Conservation (phyloP, 2,113 vertebrate genomes). For the Vulpes ferrilata region DNA sequence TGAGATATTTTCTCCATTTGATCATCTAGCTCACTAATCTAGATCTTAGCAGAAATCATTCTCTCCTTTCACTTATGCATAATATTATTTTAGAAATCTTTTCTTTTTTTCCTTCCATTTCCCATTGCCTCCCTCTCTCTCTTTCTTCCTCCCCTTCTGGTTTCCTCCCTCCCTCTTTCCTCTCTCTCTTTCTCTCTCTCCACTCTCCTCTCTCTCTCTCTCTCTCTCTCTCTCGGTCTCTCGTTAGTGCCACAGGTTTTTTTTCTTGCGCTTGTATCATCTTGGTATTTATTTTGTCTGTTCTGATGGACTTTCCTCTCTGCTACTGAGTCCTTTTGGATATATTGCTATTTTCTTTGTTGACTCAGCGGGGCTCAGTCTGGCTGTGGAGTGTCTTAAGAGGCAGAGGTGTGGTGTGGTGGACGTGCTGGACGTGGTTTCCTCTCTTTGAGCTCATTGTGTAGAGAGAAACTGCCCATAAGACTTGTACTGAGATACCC, state of each 20-base stretch:
- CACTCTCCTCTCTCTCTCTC: background rate
- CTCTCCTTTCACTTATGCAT: background rate
- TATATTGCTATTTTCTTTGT: background rate
- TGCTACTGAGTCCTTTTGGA: background rate
- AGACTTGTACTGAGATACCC: background rate
- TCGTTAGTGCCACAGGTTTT: background rate
- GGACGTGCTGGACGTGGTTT: background rate
- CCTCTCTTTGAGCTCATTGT: background rate
- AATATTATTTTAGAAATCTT: slow-evolving; percentile 11
- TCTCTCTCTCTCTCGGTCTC: background rate
- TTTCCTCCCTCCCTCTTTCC: background rate
- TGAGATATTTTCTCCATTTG: slow-evolving; percentile 31
- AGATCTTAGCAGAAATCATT: background rate
- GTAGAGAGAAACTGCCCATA: background rate
- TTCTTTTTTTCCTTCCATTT: background rate
- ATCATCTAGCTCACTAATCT: background rate
- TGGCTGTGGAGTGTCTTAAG: background rate
- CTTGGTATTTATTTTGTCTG: background rate
- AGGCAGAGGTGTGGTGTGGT: background rate
- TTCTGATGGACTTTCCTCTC: background rate
- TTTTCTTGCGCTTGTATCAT: background rate
- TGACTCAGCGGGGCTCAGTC: background rate
- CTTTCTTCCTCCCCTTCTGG: no score
- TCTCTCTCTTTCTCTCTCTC: background rate
- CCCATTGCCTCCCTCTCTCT: background rate